phyloP scores from a whole-genome alignment of 2,797 vertebrate species.

The Microhierax caerulescens region DNA sequence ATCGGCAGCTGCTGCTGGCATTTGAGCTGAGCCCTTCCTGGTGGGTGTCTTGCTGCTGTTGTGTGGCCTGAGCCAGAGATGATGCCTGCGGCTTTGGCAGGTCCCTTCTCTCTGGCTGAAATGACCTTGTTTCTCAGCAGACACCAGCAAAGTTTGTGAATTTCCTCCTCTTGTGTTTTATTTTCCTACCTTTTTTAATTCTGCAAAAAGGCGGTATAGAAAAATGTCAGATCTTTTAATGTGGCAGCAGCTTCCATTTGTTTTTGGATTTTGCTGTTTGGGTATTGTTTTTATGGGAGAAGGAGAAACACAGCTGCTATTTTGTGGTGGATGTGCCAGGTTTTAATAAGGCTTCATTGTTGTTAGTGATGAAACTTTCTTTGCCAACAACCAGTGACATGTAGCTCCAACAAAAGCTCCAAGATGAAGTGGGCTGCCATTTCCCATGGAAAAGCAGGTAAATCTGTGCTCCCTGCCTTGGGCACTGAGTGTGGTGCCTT shows the following conservation, averaged over 20 bases:
- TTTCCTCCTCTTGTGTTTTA: neutral
- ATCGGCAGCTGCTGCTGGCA: neutral
- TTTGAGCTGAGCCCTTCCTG: neutral
- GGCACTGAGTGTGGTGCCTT: neutral
- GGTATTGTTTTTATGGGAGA: neutral
- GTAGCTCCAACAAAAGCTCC: neutral
- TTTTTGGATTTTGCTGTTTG: neutral
- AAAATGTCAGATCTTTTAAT: neutral
- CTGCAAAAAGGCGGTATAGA: neutral
- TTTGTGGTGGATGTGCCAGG: neutral
- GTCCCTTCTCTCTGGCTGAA: neutral
- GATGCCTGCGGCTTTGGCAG: neutral
- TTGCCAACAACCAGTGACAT: neutral
- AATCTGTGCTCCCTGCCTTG: accelerated
- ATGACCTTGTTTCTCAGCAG: neutral
- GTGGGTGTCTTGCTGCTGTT: neutral
- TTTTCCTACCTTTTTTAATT: neutral
- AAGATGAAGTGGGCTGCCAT: neutral
- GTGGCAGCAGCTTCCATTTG: neutral
- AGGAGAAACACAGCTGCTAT: neutral
- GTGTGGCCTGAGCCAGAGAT: neutral
- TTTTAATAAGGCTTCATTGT: neutral
- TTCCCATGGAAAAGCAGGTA: neutral
- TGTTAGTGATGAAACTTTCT: neutral
- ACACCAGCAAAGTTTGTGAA: neutral